Evolutionary conservation across 2,888 invertebrate species (phyloP).

Genomic region (Parasteatoda lunata): DNA sequence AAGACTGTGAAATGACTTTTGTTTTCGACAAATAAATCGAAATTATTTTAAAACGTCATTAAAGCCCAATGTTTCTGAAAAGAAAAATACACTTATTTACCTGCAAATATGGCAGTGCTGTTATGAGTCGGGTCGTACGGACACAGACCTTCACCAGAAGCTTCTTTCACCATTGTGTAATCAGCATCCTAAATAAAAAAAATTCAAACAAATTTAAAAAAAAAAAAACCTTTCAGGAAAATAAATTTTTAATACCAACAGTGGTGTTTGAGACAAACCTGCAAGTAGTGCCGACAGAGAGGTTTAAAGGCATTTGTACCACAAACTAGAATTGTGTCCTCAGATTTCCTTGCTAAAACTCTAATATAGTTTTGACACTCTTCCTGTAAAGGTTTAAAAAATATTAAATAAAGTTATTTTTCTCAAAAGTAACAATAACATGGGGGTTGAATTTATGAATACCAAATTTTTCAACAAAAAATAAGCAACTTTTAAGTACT

Average conservation of each 20-base stretch:
- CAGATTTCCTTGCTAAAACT: conserved; percentile 84
- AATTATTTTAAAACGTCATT: background rate
- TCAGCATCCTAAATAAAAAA: conserved; percentile 49
- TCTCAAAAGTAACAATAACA: background rate
- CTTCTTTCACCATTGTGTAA: conserved; percentile 64
- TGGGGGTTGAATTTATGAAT: background rate
- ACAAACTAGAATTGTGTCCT: conserved; percentile 83
- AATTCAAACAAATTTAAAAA: background rate
- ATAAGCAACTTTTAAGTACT: too few relatives aligned
- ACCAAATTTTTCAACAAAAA: too few relatives aligned
- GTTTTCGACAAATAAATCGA: background rate
- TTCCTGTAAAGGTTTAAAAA: conserved; percentile 27
- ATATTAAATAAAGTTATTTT: too few relatives aligned
- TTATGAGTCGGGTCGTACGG: conserved; percentile 97
- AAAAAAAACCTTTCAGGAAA: background rate
- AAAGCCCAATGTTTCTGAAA: background rate
- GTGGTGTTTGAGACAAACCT: conserved; percentile 19
- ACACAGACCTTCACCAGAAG: conserved; percentile 79
- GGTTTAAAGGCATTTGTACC: conserved; percentile 83
- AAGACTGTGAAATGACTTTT: too few relatives aligned
- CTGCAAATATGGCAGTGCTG: conserved; percentile 93
- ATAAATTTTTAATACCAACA: background rate
- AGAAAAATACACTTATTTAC: conserved; percentile 76
- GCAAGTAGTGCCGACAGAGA: conserved; percentile 69
- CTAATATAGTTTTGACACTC: conserved; percentile 80